Evolutionary conservation across 1,140 invertebrate genomes (phyloP).

Genomic region (Brachionus koreanus): DNA sequence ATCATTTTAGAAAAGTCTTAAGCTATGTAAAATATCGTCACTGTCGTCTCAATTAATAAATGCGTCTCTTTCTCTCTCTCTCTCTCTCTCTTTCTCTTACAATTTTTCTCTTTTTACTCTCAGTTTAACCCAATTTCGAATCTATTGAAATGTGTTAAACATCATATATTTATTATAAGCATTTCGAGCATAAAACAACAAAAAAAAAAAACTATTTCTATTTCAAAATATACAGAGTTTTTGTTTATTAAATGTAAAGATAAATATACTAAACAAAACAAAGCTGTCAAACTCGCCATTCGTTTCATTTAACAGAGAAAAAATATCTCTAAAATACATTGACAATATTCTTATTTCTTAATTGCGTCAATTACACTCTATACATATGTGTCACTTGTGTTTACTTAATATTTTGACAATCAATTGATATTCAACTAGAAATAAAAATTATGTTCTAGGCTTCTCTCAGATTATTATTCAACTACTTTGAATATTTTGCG

Average conservation of each 20-base stretch:
- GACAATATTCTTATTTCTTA: too few relatives aligned
- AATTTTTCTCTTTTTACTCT: not conserved
- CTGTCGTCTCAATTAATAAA: not conserved
- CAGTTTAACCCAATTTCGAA: not conserved
- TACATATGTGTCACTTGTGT: too few relatives aligned
- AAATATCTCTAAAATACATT: too few relatives aligned
- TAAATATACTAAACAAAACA: not conserved
- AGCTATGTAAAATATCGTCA: not conserved
- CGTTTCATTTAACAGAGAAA: too few relatives aligned
- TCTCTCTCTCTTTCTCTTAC: not conserved
- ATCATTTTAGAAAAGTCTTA: not conserved
- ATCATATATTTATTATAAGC: not conserved
- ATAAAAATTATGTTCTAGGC: too few relatives aligned
- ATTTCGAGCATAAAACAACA: constrained; percentile 4
- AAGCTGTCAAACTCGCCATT: not conserved
- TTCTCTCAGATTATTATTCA: too few relatives aligned
- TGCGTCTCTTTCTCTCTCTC: not conserved
- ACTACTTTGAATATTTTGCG: too few relatives aligned
- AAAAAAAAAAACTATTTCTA: not conserved
- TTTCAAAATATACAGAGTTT: not conserved
- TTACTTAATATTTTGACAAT: too few relatives aligned
- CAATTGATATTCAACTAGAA: too few relatives aligned
- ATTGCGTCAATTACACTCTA: too few relatives aligned
- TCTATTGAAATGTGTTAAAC: not conserved
- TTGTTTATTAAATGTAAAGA: not conserved